Evolutionary conservation across 2,113 vertebrate species (phyloP), one percentile per base, ranked within the genome.

Genomic region (Malaclemys terrapin): DNA sequence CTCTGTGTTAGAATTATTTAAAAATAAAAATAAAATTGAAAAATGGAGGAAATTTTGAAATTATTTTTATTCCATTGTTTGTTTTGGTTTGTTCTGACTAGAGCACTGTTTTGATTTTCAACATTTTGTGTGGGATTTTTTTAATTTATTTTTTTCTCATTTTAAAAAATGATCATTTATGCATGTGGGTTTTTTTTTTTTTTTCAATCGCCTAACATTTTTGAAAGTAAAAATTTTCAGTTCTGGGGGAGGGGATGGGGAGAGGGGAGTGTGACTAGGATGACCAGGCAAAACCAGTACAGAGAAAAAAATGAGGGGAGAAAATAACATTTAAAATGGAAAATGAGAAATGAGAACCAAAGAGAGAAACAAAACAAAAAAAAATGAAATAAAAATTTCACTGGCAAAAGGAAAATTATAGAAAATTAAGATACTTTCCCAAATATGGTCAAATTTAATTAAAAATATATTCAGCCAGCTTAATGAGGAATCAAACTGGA

Each of bases 241-340:
- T 78, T 29, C 6, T 69, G 2, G n/a, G 35, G 35, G 19, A 38
- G n/a, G 9, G 4, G 19, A 38, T 1, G 5, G 4, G 2, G 7
- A 17, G 35, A 9, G 7, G 17, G 2, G 17, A 8, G 27, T 29
- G 14, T 35, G 35, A 69, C 7, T 20, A 22, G 65, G 35, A 72
- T 38, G n/a, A 72, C 19, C 35, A 72, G n/a, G 16, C 35, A 72
- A 72, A 78, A 78, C 12, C 22, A 47, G 5, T 25, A 47, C 9
- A 22, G 20, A 19, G 3, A 8, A 75, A 75, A 72, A 72, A 38
- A 72, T 17, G 9, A 22, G n/a, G 13, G 2, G 6, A 5, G 42
- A 75, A 75, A 8, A n/a, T 6, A 62, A 14, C 13, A 62, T 62
- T 72, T 72, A 20, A 42, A 27, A 47, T 27, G 25, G 38, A 72